Percentiles rank a stretch among this genome's conserved stretches.
Conservation (phyloP, 2,113 vertebrate genomes). For the Chloebia gouldiae region DNA sequence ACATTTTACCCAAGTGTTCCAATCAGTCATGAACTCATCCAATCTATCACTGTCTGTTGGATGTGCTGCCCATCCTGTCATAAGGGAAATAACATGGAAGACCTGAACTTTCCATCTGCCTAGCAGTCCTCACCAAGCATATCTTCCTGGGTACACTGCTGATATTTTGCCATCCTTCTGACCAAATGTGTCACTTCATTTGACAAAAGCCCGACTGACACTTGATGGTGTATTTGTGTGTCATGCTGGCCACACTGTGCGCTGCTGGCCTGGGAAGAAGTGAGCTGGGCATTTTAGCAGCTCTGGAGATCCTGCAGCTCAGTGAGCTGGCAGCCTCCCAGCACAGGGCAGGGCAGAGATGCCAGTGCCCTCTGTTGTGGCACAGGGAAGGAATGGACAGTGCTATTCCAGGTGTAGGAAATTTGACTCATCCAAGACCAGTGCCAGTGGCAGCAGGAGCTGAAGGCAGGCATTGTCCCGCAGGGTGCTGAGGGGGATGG, state of each 20-base stretch:
- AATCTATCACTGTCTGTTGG: neutral
- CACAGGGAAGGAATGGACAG: neutral
- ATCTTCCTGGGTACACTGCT: neutral
- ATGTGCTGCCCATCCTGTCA: neutral
- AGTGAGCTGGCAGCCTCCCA: neutral
- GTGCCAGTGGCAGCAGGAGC: neutral
- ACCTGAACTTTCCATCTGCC: neutral
- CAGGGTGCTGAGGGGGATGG: neutral
- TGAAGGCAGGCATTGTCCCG: neutral
- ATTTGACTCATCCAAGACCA: neutral
- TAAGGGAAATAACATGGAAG: neutral
- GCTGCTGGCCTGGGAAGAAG: neutral
- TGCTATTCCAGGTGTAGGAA: neutral
- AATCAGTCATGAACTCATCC: neutral
- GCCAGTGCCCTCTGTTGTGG: rapidly evolving
- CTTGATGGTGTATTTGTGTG: rapidly evolving
- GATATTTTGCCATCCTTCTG: neutral
- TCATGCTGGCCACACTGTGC: neutral
- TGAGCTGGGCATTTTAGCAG: neutral
- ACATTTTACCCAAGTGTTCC: neutral
- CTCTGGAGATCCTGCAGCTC: neutral
- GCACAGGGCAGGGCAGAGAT: neutral
- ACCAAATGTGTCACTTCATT: neutral
- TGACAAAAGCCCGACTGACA: neutral
- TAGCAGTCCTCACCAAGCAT: neutral